These are phyloP conservation scores for Neotoxoptera formosana DNA, from an alignment of 1,140 invertebrate species.

Conservation along the genomic window DNA sequence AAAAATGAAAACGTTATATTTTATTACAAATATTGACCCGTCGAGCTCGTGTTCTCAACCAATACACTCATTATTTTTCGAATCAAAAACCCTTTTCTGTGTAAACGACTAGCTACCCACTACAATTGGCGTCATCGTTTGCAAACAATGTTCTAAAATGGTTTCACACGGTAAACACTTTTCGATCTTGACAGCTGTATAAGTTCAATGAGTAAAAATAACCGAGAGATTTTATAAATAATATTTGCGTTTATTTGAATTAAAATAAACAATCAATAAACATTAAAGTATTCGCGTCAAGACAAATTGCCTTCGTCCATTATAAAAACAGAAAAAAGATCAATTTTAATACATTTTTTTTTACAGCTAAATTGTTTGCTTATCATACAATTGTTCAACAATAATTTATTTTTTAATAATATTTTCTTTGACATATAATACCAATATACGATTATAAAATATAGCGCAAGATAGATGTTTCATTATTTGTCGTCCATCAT, in stretches of 20 bases:
- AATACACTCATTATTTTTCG: background rate
- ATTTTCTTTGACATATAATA: background rate
- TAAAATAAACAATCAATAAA: background rate
- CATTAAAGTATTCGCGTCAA: background rate
- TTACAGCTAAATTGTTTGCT: background rate
- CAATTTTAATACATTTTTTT: background rate
- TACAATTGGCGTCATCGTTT: background rate
- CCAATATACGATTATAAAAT: background rate
- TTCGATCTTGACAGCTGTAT: background rate
- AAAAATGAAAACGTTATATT: slow-evolving; percentile 17
- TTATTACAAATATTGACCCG: slow-evolving; percentile 22
- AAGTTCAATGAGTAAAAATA: background rate
- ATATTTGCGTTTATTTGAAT: background rate
- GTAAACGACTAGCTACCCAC: background rate
- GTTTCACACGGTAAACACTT: background rate
- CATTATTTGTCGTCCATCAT: background rate
- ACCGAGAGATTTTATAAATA: background rate
- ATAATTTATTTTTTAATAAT: background rate
- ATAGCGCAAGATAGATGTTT: background rate
- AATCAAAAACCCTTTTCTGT: background rate
- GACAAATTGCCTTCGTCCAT: background rate
- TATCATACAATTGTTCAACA: background rate
- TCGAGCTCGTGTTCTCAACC: background rate
- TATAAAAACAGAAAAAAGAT: background rate
- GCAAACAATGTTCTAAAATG: background rate